Evolutionary conservation across 2,888 invertebrate species (phyloP).

Genomic region (Erynnis tages): DNA sequence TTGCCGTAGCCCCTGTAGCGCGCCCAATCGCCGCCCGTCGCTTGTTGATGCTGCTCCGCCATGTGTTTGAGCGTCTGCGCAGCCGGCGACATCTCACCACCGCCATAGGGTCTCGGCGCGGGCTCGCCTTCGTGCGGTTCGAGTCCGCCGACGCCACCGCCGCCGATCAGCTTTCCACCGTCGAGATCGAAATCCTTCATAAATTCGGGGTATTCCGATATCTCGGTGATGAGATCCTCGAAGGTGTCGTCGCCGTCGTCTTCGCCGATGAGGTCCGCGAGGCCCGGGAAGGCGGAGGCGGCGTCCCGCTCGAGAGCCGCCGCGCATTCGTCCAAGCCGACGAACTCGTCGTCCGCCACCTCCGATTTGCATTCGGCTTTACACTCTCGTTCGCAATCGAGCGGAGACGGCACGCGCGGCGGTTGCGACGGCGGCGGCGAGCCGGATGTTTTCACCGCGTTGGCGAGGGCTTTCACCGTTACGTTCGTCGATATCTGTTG

Average conservation of each 20-base stretch:
- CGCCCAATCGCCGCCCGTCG: slow-evolving; percentile 80
- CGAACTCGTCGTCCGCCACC: slow-evolving; percentile 90
- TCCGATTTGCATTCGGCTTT: slow-evolving; percentile 91
- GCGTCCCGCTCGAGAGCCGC: slow-evolving; percentile 93
- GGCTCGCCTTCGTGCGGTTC: slow-evolving; percentile 75
- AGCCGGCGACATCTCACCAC: slow-evolving; percentile 92
- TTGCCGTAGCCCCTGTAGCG: slow-evolving; percentile 80
- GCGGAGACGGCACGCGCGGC: slow-evolving; percentile 87
- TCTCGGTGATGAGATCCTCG: slow-evolving; percentile 93
- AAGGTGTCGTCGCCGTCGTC: slow-evolving; percentile 91
- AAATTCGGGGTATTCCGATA: slow-evolving; percentile 91
- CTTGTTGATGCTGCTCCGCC: slow-evolving; percentile 97
- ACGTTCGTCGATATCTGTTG: slow-evolving; percentile 96
- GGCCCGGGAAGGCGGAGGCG: slow-evolving; percentile 88
- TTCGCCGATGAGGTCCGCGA: slow-evolving; percentile 91
- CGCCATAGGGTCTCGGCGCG: slow-evolving; percentile 72
- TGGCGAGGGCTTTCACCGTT: slow-evolving; percentile 87
- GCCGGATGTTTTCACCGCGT: slow-evolving; percentile 71
- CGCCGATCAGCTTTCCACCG: slow-evolving; percentile 61
- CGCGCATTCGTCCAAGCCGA: slow-evolving; percentile 92
- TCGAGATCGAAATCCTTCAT: slow-evolving; percentile 90
- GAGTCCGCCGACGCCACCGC: slow-evolving; percentile 52
- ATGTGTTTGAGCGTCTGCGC: slow-evolving; percentile 97
- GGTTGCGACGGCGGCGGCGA: slow-evolving; percentile 65
- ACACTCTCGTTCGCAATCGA: slow-evolving; percentile 91